Evolutionary conservation across 2,888 invertebrate genomes (phyloP).

Genomic region (Poecilus cupreus): DNA sequence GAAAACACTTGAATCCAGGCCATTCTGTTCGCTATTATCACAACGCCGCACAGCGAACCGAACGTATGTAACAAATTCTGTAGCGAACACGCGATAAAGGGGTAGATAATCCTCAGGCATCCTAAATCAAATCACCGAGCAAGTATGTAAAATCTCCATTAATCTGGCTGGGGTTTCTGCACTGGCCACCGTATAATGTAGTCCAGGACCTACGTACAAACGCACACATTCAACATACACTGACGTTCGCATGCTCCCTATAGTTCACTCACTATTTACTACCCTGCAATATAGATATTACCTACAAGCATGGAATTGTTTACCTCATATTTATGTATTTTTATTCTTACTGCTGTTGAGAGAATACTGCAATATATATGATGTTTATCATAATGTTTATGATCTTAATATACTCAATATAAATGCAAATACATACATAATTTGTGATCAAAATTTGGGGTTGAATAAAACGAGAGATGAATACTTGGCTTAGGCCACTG

Average conservation of each 20-base stretch:
- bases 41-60: not conserved
- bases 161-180: constrained; percentile 49
- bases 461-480: no score
- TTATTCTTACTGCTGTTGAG: no score
- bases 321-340: no score
- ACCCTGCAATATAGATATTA: no score
- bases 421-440: no score
- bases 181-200: constrained; percentile 41
- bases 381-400: no score
- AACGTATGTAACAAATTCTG: constrained; percentile 56
- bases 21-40: constrained; percentile 12
- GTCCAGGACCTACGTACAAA: not conserved
- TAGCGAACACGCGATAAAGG: constrained; percentile 50
- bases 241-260: not conserved
- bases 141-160: constrained; percentile 60
- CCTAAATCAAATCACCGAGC: constrained; percentile 60
- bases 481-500: no score
- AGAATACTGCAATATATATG: no score
- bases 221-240: not conserved
- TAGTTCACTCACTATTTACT: constrained; percentile 1
- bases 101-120: constrained; percentile 54
- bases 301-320: no score
- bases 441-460: no score
- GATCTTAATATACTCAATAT: no score
- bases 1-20: constrained; percentile 13